Conservation (phyloP, 2,797 vertebrate genomes). For the Monodelphis domestica region DNA sequence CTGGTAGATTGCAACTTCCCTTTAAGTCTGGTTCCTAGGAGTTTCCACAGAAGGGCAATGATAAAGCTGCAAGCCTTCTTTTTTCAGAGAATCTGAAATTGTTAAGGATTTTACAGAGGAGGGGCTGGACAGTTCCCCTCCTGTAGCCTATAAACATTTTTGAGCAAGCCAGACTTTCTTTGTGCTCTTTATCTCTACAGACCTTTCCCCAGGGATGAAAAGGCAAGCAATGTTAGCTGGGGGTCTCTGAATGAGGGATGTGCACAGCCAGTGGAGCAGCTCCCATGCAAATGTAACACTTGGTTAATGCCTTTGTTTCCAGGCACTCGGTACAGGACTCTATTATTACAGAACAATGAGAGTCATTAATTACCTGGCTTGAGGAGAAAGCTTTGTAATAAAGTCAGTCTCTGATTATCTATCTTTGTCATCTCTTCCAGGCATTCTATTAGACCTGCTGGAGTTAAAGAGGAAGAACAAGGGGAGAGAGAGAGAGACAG, state of each 20-base stretch:
- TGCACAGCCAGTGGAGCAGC: neutral
- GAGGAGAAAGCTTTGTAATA: conserved; percentile 61
- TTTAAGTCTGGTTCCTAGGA: neutral
- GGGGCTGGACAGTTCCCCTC: neutral
- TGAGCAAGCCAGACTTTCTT: neutral
- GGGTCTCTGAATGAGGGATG: conserved; percentile 28
- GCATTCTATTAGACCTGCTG: conserved; percentile 57
- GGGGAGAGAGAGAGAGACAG: neutral
- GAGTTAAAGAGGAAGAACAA: neutral
- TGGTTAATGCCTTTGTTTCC: conserved; percentile 25
- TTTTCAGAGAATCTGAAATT: neutral
- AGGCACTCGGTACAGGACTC: conserved; percentile 33
- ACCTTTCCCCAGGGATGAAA: conserved; percentile 8
- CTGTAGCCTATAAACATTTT: neutral
- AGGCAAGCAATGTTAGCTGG: neutral
- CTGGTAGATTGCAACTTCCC: neutral
- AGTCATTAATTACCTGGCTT: conserved; percentile 58
- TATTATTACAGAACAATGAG: conserved; percentile 63
- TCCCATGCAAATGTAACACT: conserved; percentile 30
- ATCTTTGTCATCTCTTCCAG: conserved; percentile 67
- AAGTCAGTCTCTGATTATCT: conserved; percentile 59
- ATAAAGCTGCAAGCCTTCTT: neutral
- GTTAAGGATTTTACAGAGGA: neutral
- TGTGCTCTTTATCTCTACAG: neutral
- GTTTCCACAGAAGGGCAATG: neutral